Base-by-base conservation (phyloP, 2,888 invertebrate species). In the Drosophila sordidapex region DNA sequence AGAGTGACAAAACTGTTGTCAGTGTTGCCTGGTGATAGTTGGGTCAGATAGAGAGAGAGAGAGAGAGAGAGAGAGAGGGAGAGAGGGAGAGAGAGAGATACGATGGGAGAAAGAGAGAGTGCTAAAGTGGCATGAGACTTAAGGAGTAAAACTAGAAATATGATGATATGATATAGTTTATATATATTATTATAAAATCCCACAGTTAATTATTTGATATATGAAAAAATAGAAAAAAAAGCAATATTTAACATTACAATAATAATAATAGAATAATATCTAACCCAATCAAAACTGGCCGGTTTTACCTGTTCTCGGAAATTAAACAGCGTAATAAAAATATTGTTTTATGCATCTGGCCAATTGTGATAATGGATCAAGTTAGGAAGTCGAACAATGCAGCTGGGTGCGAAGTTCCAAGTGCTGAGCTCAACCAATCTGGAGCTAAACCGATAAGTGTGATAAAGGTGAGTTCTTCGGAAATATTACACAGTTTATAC, bases 11-110 rank as follows among this genome's bases (percentile, higher is more conserved):
- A 54, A 48, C 31, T 43, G 33, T 51, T 38, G n/a, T 25, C 10
- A 36, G 27, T 51, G 72, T 72, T 72, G 73, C 72, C 33, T 33
- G 25, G 70, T n/a, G 31, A 70, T 31, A 53, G 15, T 49, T 48
- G 27, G 0, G 21, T 5, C 1, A n/a, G 7, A 18, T 3, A 36
- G 13, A 35, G 25, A 8, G 13, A 2, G 13, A 10, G 18, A 29
- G 8, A 27, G 27, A 27, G 27, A 4, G 27, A 27, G 27, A 27
- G 27, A 27, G 4, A 31, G 33, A 35, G n/a, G 8, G 25, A 31
- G 13, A 27, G 8, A 10, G 2, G 15, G 11, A 49, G 11, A 13
- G 8, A n/a, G 33, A 21, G 4, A 21, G 7, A 13, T 7, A 15
- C 15, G 7, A 3, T 13, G 18, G 8, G 11, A 35, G 25, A 31